Evolutionary conservation across 2,888 invertebrate species (phyloP), one percentile per base, ranked within the genome.

Genomic region (Agrochola circellaris): DNA sequence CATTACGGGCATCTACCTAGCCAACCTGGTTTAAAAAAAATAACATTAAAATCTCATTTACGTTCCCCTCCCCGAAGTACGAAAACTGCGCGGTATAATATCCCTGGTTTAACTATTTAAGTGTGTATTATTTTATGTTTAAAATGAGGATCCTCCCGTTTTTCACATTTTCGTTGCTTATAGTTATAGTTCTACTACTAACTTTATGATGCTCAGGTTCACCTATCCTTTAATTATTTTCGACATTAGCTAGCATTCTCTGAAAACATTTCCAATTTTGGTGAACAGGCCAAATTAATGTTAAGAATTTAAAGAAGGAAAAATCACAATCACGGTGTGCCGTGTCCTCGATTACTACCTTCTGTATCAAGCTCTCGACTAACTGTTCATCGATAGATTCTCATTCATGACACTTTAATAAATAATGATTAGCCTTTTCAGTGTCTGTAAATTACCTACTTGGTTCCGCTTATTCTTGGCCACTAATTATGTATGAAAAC

Each of bases 31-130:
- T 79, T 81, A 79, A 66, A 82, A 34, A 82, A 83, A 83, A 83
- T 81, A 73, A 75, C 85, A 85, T 84, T 84, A 84, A 85, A 84
- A 84, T 72, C 82, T 65, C 85, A 78, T 84, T 83, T 82, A 85
- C 61, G 58, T 72, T 60, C 26, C 61, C 62, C 30, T 78, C 65
- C 26, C 13, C 23, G 62, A 58, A 72, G 62, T 66, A 85, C 65
- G 61, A 78, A 85, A 85, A 66, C 65, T 64, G 64, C 11, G 74
- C 65, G 56, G 72, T 73, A 68, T 73, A 51, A 81, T 72, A 80
- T 65, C 30, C 45, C n/a, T 5, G 62, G 65, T 48, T 69, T 61
- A 51, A 73, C 56, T 45, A 69, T 82, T 73, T 56, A 73, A 69
- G 48, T 73, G 30, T 45, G 61, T 67, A 75, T 51, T 67, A 77